phyloP scores from a whole-genome alignment of 2,888 invertebrate genomes.

The Cantharis lateralis region DNA sequence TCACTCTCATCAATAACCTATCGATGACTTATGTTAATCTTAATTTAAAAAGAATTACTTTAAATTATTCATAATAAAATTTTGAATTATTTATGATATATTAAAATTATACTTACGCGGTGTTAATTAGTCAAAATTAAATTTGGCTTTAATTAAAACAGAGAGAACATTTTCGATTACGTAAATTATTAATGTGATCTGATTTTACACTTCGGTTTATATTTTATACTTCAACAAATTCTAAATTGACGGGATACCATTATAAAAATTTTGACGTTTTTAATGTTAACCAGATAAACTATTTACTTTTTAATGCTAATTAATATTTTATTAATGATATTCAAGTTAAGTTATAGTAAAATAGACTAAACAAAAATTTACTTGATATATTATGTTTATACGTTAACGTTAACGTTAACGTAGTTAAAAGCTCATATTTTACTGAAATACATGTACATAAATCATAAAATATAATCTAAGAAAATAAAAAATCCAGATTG shows the following conservation, averaged over 20 bases:
- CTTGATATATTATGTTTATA: no score
- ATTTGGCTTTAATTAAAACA: neutral
- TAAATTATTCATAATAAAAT: neutral
- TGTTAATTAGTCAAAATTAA: neutral
- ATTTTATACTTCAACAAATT: slow-evolving; percentile 3
- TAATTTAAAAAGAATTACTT: neutral
- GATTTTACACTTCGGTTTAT: slow-evolving; percentile 1
- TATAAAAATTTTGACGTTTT: neutral
- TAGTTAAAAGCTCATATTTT: no score
- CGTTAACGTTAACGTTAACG: no score
- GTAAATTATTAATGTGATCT: neutral
- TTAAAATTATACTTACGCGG: neutral
- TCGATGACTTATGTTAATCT: slow-evolving; percentile 4
- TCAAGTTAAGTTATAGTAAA: neutral
- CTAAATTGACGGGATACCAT: neutral
- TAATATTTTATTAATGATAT: neutral
- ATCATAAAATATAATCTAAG: no score
- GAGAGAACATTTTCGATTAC: neutral
- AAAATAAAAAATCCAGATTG: neutral
- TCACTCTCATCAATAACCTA: slow-evolving; percentile 18
- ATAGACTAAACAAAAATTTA: no score
- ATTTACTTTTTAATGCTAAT: neutral
- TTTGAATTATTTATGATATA: neutral
- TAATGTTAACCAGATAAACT: neutral
- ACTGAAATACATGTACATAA: no score